Percentiles rank a stretch among this genome's conserved stretches.
phyloP scores from a whole-genome alignment of 2,113 vertebrate species.

The Artemisiospiza belli region DNA sequence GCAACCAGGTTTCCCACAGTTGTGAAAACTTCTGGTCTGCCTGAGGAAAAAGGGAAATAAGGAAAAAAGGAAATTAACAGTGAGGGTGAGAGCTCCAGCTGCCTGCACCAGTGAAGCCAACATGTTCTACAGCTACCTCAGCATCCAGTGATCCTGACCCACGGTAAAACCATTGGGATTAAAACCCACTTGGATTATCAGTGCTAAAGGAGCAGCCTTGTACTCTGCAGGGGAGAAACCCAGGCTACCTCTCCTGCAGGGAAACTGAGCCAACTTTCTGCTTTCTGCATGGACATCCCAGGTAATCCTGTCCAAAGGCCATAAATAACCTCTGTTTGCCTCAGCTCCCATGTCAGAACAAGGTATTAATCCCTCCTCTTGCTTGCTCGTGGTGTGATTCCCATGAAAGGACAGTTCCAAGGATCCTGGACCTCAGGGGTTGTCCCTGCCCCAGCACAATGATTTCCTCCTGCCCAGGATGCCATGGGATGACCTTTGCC shows the following conservation, averaged over 20 bases:
- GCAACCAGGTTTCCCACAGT: neutral
- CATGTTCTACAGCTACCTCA: neutral
- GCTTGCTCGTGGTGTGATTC: rapidly evolving
- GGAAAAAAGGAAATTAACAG: neutral
- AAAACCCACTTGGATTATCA: neutral
- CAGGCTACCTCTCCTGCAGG: neutral
- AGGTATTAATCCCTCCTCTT: neutral
- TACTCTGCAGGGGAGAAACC: neutral
- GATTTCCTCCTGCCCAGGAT: neutral
- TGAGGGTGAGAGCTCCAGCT: neutral
- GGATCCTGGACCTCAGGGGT: neutral
- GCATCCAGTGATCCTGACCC: neutral
- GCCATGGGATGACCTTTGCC: neutral
- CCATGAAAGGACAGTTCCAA: neutral
- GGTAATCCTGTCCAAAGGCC: neutral
- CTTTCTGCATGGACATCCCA: rapidly evolving
- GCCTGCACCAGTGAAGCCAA: neutral
- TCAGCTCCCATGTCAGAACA: neutral
- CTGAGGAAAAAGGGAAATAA: neutral
- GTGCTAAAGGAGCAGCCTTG: neutral
- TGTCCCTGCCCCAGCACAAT: neutral
- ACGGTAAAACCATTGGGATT: neutral
- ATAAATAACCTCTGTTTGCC: neutral
- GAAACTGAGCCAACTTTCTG: neutral
- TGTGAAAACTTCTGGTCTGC: neutral